Evolutionary conservation across 2,888 invertebrate genomes (phyloP).

Genomic region (Amaurobius ferox): DNA sequence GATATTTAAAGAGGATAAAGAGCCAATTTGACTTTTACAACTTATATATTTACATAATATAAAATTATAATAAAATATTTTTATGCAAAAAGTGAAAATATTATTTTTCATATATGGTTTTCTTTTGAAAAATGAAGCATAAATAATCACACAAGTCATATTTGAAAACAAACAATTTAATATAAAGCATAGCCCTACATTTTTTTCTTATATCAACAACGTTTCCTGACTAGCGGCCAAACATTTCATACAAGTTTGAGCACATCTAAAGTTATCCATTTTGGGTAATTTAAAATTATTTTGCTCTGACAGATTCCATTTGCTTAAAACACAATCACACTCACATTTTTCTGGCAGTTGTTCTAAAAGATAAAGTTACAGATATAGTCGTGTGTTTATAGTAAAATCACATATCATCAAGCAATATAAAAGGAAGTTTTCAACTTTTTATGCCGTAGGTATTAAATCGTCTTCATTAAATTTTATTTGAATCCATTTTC

Average conservation of each 20-base stretch:
- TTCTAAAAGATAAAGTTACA: too few species aligned
- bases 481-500: too few species aligned
- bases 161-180: slow-evolving; percentile 69
- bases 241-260: slow-evolving; percentile 56
- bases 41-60: too few species aligned
- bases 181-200: slow-evolving; percentile 71
- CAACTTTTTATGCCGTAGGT: too few species aligned
- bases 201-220: slow-evolving; percentile 58
- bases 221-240: slow-evolving; percentile 54
- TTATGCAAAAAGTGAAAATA: too few species aligned
- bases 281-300: slow-evolving; percentile 20
- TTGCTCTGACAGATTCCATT: neutral
- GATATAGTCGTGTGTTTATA: too few species aligned
- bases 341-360: neutral
- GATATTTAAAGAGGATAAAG: too few species aligned
- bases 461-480: too few species aligned
- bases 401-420: slow-evolving; percentile 6
- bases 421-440: too few species aligned
- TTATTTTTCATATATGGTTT: too few species aligned
- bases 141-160: neutral
- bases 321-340: neutral
- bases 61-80: too few species aligned
- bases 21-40: too few species aligned
- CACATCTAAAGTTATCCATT: slow-evolving; percentile 49
- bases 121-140: neutral